Conservation (phyloP, 1,140 invertebrate species). For the Arion vulgaris region DNA sequence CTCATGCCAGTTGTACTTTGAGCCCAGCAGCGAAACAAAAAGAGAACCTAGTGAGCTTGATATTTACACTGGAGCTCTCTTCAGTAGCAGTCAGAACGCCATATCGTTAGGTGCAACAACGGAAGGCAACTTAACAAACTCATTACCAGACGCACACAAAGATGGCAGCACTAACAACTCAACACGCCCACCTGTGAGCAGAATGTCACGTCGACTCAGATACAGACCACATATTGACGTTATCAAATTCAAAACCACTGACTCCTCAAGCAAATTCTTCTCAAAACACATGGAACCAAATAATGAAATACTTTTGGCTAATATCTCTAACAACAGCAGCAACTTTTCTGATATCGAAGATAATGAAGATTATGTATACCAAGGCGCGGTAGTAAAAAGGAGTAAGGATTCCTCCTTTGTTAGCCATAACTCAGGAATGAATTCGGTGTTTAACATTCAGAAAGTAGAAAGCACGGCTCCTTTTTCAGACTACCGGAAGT, state of each 20-base stretch:
- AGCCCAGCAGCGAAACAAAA: background rate
- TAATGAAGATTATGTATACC: background rate
- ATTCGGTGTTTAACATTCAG: background rate
- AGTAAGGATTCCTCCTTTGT: background rate
- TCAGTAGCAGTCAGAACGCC: constrained; percentile 16
- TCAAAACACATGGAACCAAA: background rate
- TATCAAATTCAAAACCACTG: constrained; percentile 9
- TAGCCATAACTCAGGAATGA: background rate
- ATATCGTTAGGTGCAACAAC: background rate
- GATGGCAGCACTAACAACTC: constrained; percentile 24
- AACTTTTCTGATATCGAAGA: background rate
- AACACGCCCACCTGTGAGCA: background rate
- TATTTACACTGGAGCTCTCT: constrained; percentile 18
- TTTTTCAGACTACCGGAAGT: background rate
- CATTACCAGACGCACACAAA: background rate
- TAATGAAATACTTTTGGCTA: background rate
- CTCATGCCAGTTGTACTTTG: constrained; percentile 7
- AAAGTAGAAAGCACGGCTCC: background rate
- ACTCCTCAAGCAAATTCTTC: background rate
- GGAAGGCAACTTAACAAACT: background rate
- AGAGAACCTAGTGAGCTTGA: constrained; percentile 11
- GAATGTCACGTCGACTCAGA: constrained; percentile 6
- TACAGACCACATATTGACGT: constrained; percentile 3
- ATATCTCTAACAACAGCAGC: constrained; percentile 29
- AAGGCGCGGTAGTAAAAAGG: background rate